Evolutionary conservation across 1,140 invertebrate genomes (phyloP), one percentile per base, ranked within the genome.

Genomic region (Lithobius niger): DNA sequence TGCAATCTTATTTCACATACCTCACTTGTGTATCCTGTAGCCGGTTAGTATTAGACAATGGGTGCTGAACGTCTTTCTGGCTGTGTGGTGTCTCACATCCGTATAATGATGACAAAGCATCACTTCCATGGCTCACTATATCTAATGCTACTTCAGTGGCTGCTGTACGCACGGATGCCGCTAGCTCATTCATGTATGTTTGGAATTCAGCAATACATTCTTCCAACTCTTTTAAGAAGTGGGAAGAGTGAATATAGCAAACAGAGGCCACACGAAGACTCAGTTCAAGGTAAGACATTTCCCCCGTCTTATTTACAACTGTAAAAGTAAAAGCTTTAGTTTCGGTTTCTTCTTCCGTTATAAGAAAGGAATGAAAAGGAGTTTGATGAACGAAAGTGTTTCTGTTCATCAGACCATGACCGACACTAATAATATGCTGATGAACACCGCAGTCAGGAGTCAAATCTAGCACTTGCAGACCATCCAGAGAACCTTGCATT

Each of bases 81-180:
- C n/a, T n/a, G n/a, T n/a, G n/a, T n/a, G n/a, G n/a, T n/a, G n/a
- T 36, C 31, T 26, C 27, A 25, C 71, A 63, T 26, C 68, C 65
- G 36, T 73, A 71, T 50, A 60, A 49, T 16, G 66, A 67, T 18
- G 77, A 76, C 25, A 79, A 50, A 3, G 24, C 52, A 53, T 53
- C 28, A 49, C 27, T 42, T 21, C 42, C 28, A 15, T 25, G 6
- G 52, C 18, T 53, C 0, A 95, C 89, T 44, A 96, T 76, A 24
- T 88, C 90, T 52, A 88, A 82, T 15, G 92, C 92, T 79, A 96
- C 89, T 70, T 96, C 91, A 0, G 88, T 88, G 15, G 92, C 92
- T 40, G 91, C 91, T 50, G 82, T 81, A 62, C 84, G 83, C 58
- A 96, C 86, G 21, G 88, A 88, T 31, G 79, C 76, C 2, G 84